Conservation (phyloP, 2,888 invertebrate species). For the Thecocarcelia acutangulata region DNA sequence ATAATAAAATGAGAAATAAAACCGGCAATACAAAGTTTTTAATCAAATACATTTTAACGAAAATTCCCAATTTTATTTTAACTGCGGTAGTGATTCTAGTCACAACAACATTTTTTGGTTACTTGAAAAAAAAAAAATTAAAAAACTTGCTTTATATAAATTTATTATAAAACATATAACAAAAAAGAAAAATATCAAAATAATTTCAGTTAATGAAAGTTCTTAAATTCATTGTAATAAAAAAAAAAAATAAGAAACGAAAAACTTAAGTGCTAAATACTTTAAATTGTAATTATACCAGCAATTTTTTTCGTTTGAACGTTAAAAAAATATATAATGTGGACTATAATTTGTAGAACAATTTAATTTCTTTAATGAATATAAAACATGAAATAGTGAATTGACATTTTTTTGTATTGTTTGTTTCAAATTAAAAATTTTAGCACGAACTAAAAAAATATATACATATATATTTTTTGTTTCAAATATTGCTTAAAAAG, state of each 20-base stretch:
- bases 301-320: background rate
- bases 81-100: slow-evolving; percentile 57
- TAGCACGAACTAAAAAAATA: too few relatives aligned
- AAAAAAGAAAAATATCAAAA: background rate
- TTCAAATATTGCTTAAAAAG: too few relatives aligned
- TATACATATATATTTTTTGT: too few relatives aligned
- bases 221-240: background rate
- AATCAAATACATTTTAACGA: slow-evolving; percentile 50
- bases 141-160: slow-evolving; percentile 9
- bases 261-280: slow-evolving; percentile 25
- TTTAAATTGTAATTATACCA: slow-evolving; percentile 7
- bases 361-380: too few relatives aligned
- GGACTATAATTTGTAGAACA: too few relatives aligned
- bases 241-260: background rate
- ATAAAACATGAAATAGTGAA: too few relatives aligned
- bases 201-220: slow-evolving; percentile 13
- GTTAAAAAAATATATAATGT: background rate
- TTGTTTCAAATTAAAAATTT: too few relatives aligned
- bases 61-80: slow-evolving; percentile 48
- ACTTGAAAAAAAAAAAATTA: background rate
- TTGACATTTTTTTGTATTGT: background rate
- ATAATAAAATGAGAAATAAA: slow-evolving; percentile 54
- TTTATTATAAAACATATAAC: background rate
- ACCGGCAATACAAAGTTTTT: slow-evolving; percentile 57
- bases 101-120: slow-evolving; percentile 51